Percentiles rank a stretch among this genome's conserved stretches.
phyloP scores from a whole-genome alignment of 2,113 vertebrate genomes.

The Strix aluco region DNA sequence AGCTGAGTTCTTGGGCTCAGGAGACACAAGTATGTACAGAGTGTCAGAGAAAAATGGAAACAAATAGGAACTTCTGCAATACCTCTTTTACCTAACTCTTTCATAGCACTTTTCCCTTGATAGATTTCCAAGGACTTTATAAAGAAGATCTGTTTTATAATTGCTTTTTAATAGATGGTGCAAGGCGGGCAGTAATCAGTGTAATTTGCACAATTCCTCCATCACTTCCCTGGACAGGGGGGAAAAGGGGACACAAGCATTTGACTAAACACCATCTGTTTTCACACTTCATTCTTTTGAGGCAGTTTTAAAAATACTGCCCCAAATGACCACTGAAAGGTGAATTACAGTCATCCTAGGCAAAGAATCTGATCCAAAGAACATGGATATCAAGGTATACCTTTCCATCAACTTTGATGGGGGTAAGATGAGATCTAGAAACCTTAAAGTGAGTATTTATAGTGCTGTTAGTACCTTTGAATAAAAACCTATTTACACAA shows the following conservation, averaged over 20 bases:
- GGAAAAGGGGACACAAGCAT: not conserved
- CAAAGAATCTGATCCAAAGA: not conserved
- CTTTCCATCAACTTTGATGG: not conserved
- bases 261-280: not conserved
- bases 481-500: constrained; percentile 46
- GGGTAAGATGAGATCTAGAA: not conserved
- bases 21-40: not conserved
- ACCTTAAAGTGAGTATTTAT: constrained; percentile 17
- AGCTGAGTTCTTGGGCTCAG: not conserved
- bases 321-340: not conserved
- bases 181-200: not conserved
- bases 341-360: not conserved
- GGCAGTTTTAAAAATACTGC: not conserved
- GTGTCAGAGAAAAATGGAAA: not conserved
- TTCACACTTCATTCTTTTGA: not conserved
- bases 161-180: not conserved
- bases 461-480: not conserved
- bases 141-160: not conserved
- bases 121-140: not conserved
- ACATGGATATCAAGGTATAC: not conserved
- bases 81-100: not conserved
- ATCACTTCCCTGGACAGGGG: not conserved
- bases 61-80: not conserved
- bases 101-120: not conserved
- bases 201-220: not conserved